Conservation (phyloP, 2,113 vertebrate genomes). For the Paramisgurnus dabryanus region DNA sequence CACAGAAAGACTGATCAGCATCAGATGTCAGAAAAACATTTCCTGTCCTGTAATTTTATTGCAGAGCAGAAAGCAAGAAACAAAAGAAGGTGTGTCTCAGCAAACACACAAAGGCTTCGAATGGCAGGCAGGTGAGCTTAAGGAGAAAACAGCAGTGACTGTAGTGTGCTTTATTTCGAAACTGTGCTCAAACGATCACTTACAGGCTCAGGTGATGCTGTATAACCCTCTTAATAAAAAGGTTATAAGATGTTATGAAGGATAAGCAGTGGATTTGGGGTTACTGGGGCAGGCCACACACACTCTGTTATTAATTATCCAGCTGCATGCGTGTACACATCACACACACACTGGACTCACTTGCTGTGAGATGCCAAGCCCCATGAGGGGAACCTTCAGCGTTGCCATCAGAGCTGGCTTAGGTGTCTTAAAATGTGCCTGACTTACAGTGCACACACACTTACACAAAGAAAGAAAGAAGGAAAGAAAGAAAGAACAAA, state of each 20-base stretch:
- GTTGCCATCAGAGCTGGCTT: conserved; percentile 84
- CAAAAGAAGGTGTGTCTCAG: not conserved
- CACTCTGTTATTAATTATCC: not conserved
- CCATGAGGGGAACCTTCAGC: conserved; percentile 86
- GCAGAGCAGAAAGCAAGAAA: conserved; percentile 1
- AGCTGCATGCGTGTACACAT: not conserved
- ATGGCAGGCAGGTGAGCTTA: conserved; percentile 21
- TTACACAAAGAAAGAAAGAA: conserved; percentile 73
- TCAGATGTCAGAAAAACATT: not conserved
- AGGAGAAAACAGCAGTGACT: conserved; percentile 11
- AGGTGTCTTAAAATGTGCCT: conserved; percentile 85
- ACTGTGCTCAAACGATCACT: not conserved
- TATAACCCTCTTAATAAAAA: conserved; percentile 9
- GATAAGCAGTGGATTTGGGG: conserved; percentile 2
- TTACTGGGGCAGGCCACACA: conserved; percentile 18
- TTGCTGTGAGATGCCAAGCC: conserved; percentile 87
- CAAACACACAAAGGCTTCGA: conserved; percentile 10
- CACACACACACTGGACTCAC: conserved; percentile 76
- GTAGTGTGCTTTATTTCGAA: not conserved
- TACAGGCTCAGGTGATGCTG: not conserved
- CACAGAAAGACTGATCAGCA: conserved; percentile 54
- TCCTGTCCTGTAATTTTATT: not conserved
- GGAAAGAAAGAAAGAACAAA: conserved; percentile 60
- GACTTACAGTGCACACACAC: conserved; percentile 88
- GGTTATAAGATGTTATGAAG: conserved; percentile 11